These are phyloP conservation scores for Aphelenchoides bicaudatus DNA, from an alignment of 2,888 invertebrate species.

Conservation along the genomic window DNA sequence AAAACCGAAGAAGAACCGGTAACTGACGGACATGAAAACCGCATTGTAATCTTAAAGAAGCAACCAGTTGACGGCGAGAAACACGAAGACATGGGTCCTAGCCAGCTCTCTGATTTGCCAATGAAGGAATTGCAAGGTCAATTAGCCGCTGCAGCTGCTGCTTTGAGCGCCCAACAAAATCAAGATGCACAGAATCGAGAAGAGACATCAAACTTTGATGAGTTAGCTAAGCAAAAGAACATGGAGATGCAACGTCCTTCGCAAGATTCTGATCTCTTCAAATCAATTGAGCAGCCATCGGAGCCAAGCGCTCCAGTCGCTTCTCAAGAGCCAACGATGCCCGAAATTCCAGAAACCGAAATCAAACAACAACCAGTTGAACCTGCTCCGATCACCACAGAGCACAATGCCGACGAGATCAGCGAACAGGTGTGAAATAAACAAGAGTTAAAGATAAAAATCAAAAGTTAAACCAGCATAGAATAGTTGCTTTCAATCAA, in stretches of 20 bases:
- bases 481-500: constrained; percentile 3
- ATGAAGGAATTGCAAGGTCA: constrained; percentile 26
- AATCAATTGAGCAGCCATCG: constrained; percentile 8
- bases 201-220: too few relatives aligned
- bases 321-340: neutral
- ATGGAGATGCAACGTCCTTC: neutral
- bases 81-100: constrained; percentile 15
- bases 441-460: neutral
- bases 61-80: constrained; percentile 18
- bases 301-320: neutral
- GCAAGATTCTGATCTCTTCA: constrained; percentile 2
- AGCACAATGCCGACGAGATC: neutral
- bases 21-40: constrained; percentile 8
- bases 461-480: too few relatives aligned
- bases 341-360: neutral
- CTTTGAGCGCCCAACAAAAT: constrained; percentile 9
- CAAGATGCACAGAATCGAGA: too few relatives aligned
- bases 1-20: neutral
- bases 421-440: constrained; percentile 7
- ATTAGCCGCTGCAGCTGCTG: constrained; percentile 20
- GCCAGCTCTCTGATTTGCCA: constrained; percentile 23
- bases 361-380: constrained; percentile 10
- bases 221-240: constrained; percentile 2
- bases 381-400: constrained; percentile 11
- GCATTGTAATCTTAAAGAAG: constrained; percentile 17